Evolutionary conservation across 2,797 vertebrate genomes (phyloP).

Genomic region (Lepus townsendii): DNA sequence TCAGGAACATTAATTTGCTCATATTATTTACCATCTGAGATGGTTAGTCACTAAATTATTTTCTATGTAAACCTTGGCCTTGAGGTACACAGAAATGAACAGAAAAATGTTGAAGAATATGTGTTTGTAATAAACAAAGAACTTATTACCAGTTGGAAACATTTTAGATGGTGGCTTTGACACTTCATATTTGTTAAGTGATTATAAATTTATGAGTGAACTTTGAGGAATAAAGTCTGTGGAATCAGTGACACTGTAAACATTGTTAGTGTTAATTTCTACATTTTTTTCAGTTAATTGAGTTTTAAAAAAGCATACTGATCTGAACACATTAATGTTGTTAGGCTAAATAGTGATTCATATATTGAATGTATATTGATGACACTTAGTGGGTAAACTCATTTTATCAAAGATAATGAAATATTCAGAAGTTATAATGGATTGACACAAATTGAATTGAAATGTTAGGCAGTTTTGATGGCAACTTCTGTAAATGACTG

Average conservation of each 20-base stretch:
- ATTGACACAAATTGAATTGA: neutral
- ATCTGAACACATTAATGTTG: neutral
- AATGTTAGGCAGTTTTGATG: neutral
- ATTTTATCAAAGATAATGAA: slow-evolving; percentile 33
- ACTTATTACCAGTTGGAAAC: neutral
- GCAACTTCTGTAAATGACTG: neutral
- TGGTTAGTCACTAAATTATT: neutral
- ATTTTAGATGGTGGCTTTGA: neutral
- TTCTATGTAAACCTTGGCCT: neutral
- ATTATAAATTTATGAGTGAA: slow-evolving; percentile 4
- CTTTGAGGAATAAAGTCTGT: neutral
- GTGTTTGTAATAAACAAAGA: neutral
- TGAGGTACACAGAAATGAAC: neutral
- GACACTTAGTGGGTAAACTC: neutral
- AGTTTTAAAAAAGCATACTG: slow-evolving; percentile 33
- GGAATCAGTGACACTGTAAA: neutral
- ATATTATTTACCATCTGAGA: neutral
- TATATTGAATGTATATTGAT: neutral
- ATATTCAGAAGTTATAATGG: slow-evolving; percentile 9
- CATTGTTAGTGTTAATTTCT: slow-evolving; percentile 9
- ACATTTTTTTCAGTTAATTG: neutral
- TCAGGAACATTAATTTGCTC: neutral
- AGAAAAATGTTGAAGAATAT: neutral
- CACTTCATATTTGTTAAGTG: neutral
- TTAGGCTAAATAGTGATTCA: neutral